Conservation (phyloP, 2,888 invertebrate species). For the Lottia scabra region DNA sequence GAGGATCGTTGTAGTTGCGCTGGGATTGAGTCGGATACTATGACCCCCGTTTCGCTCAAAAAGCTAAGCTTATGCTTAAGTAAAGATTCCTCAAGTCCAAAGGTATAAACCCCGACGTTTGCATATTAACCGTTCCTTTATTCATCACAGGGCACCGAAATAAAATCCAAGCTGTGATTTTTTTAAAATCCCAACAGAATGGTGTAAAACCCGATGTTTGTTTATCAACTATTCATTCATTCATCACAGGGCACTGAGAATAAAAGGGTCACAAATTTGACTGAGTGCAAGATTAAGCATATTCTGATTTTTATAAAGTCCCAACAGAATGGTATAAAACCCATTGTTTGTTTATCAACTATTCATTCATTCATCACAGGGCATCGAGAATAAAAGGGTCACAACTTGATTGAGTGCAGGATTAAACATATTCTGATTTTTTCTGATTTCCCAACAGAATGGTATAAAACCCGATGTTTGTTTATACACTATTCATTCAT, state of each 20-base stretch:
- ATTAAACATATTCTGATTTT: not conserved
- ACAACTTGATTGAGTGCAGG: not conserved
- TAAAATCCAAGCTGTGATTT: too few relatives aligned
- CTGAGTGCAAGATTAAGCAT: not conserved
- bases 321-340: too few relatives aligned
- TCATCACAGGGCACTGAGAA: too few relatives aligned
- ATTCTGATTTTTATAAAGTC: too few relatives aligned
- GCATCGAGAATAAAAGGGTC: not conserved
- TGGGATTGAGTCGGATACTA: too few relatives aligned
- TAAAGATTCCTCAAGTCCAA: too few relatives aligned
- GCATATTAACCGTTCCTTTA: not conserved
- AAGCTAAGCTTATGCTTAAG: too few relatives aligned
- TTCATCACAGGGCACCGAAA: too few relatives aligned
- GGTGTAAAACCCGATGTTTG: not conserved
- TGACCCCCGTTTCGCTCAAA: too few relatives aligned
- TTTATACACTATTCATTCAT: not conserved
- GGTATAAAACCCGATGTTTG: not conserved
- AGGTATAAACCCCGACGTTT: not conserved
- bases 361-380: not conserved
- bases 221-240: not conserved
- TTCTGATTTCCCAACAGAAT: too few relatives aligned
- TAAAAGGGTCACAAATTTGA: not conserved
- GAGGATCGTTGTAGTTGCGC: too few relatives aligned
- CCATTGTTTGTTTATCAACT: not conserved
- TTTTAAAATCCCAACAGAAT: too few relatives aligned